Evolutionary conservation across 1,140 invertebrate species (phyloP), one percentile per base, ranked within the genome.

Genomic region (Apocrypta bakeri): DNA sequence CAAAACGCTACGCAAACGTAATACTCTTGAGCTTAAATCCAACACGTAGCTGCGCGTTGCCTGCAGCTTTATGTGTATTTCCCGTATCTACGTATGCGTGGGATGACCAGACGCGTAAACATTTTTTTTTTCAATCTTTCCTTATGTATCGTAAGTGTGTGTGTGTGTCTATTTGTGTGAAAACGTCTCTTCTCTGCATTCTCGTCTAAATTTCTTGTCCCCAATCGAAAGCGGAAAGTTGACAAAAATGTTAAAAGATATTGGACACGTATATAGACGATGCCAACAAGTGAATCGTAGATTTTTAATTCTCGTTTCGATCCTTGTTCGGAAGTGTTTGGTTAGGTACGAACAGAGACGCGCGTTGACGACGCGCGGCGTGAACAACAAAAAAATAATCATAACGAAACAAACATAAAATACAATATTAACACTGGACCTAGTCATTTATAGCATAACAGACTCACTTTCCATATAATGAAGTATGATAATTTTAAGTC

Each of bases 351-450:
- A 83, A 83, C 77, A 80, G 82, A 79, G 84, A 87, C 86, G 88
- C 85, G 88, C 91, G 89, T 90, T 87, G 83, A 91, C 89, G 90
- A 91, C 90, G 91, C 91, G 90, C 85, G 88, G 88, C 90, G 88
- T 89, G 86, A 90, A 91, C 88, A 91, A 92, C 89, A 91, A 92
- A 90, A 88, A 89, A 90, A 86, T 88, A 90, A 88, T 89, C 87
- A 90, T 91, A 91, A 92, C 90, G 90, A 91, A 92, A 91, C 91
- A 92, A 92, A 91, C 90, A n/a, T n/a, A 92, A 91, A 92, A 91
- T 91, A 91, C 90, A 92, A 90, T 92, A 91, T 92, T 89, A 92
- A 92, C 91, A 92, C 90, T 90, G 89, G 89, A 90, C 88, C 88
- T 88, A 90, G 88, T 89, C 91, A 88, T 89, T 86, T 79, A 76